These are phyloP conservation scores for Chaetura pelagica DNA, from an alignment of 2,113 vertebrate genomes.

Conservation along the genomic window DNA sequence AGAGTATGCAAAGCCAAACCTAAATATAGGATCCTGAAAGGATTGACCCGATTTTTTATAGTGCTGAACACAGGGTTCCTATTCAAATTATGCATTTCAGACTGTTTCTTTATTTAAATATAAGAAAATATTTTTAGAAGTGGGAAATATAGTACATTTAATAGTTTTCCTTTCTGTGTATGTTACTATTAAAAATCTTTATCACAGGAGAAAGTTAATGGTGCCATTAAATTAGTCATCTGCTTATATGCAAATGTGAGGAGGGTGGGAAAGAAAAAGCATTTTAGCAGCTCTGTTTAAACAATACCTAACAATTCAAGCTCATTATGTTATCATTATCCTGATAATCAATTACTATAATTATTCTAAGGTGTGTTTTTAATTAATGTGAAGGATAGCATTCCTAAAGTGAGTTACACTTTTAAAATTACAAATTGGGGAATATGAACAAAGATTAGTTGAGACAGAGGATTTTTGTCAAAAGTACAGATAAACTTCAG, in stretches of 20 bases:
- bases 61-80: neutral
- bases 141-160: neutral
- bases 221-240: neutral
- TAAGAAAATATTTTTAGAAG: neutral
- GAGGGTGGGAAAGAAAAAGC: neutral
- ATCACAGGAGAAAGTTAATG: neutral
- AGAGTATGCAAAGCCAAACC: neutral
- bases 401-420: neutral
- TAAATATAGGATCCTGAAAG: neutral
- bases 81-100: neutral
- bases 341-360: neutral
- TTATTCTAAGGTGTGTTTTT: neutral
- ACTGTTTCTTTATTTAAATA: conserved; percentile 3
- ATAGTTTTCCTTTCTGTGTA: neutral
- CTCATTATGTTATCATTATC: neutral
- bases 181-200: neutral
- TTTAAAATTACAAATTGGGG: neutral
- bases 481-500: neutral
- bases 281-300: neutral
- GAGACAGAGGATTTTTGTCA: neutral
- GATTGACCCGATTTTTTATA: neutral
- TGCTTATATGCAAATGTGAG: neutral
- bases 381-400: neutral
- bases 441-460: neutral
- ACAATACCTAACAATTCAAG: neutral